Percentiles rank a stretch among this genome's conserved stretches.
phyloP scores from a whole-genome alignment of 2,888 invertebrate species.

The Linnaemya tessellans region DNA sequence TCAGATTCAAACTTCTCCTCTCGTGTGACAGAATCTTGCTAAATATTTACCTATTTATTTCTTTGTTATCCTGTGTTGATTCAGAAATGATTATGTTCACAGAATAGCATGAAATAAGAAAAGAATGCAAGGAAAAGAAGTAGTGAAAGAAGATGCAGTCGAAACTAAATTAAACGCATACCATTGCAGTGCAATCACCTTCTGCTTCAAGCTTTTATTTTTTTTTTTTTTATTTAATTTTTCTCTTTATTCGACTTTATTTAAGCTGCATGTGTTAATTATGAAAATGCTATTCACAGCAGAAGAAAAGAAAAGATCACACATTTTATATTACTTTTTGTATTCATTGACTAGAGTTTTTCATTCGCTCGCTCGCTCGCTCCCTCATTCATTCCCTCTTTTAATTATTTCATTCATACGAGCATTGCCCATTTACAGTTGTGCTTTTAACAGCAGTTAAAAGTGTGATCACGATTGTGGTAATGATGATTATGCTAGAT shows the following conservation, averaged over 20 bases:
- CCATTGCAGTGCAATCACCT: constrained; percentile 67
- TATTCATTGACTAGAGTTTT: constrained; percentile 12
- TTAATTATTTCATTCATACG: constrained; percentile 42
- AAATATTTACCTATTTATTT: too few species aligned
- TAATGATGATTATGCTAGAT: constrained; percentile 27
- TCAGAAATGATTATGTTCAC: constrained; percentile 44
- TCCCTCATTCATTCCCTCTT: constrained; percentile 6
- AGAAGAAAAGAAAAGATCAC: constrained; percentile 31
- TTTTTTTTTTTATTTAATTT: constrained; percentile 8
- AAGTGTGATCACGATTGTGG: constrained; percentile 56
- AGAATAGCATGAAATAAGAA: constrained; percentile 43
- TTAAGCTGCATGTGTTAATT: constrained; percentile 64
- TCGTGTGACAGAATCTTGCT: too few species aligned
- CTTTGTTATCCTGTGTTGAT: not conserved
- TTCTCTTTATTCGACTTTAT: constrained; percentile 10
- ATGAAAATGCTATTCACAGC: constrained; percentile 25
- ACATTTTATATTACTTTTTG: constrained; percentile 44
- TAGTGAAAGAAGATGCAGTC: constrained; percentile 10
- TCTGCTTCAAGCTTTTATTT: constrained; percentile 28
- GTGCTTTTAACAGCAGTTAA: constrained; percentile 47
- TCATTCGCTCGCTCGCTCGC: not conserved
- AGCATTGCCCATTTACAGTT: constrained; percentile 27
- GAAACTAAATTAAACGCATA: constrained; percentile 59
- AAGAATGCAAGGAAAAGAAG: constrained; percentile 1
- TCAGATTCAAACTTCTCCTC: too few species aligned